Evolutionary conservation across 35 echinoderm and acorn worm species (phyloP), one percentile per base, ranked within the genome.

Genomic region (Heliocidaris erythrogramma): DNA sequence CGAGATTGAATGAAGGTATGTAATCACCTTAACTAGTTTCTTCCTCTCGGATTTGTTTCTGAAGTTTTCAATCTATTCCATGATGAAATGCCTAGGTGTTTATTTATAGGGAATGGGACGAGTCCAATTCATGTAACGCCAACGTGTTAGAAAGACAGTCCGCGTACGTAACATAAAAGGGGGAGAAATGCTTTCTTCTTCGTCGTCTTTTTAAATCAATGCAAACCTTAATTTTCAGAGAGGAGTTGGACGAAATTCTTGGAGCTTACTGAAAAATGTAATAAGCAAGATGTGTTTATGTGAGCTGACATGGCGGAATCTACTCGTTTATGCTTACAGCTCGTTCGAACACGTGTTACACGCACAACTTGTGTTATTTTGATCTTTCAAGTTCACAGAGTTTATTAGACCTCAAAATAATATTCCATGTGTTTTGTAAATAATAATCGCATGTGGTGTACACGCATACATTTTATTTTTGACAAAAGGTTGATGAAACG

Each of bases 271-370:
- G 24, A 78, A 27, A 78, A 78, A 78, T 78, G 65, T 21, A 78
- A 78, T 78, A 78, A 18, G 65, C 65, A n/a, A 78, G 65, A 78
- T 78, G 65, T 78, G 65, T 78, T 78, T 78, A 78, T 78, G 65
- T 78, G 65, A 78, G 65, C 14, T 78, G 65, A 78, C 65, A 21
- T 78, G 21, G 65, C 65, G 65, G 65, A 78, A 78, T 78, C 65
- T n/a, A 27, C 65, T 78, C 65, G 27, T n/a, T 78, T 21, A n/a
- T 78, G 65, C 27, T 42, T 24, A 27, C 65, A 78, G 18, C 65
- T 78, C 27, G 21, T 78, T 78, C 5, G 21, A 78, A 78, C 65
- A 78, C 65, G 65, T 78, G 65, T 78, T 18, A 78, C 65, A 78
- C 65, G 65, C 65, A 78, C 65, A 27, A 78, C 65, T 78, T 78